Base-by-base conservation (phyloP, 2,888 invertebrate species). In the Meiosimyza decipiens region DNA sequence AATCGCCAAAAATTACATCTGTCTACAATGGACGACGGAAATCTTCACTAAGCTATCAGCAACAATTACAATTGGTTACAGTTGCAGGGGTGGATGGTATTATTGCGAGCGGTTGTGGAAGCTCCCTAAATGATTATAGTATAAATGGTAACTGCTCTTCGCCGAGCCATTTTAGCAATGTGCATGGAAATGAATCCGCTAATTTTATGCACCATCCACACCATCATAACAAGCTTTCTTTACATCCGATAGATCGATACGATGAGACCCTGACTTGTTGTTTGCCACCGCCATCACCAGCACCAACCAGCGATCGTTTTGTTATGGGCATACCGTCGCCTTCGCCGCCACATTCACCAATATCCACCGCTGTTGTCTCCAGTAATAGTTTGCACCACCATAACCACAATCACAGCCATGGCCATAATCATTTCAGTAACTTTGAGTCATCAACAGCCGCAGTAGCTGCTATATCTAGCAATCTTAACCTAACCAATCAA, bases 251-350 rank as follows among this genome's bases (percentile, higher is more conserved):
- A 12, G 83, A 77, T 76, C 80, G 80, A 52, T 84, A 80, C 74
- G 86, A 87, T 51, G 87, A 87, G 67, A 73, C 79, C 0, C 76
- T 81, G 12, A 78, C 80, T 3, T 84, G 85, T 59, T 85, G 85
- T 62, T 74, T 86, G 51, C 86, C 87, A 2, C 87, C 87, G 11
- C 87, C 87, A 12, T 87, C 87, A 4, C 87, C 87, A 15, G 87
- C 87, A 3, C 87, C 87, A 7, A 87, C 84, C 57, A 85, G 81
- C 73, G 87, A 87, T 71, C 82, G 85, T 18, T 83, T 80, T 71
- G 78, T 86, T 3, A 81, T 83, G 76, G 77, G 81, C 0, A 77
- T 79, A 13, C 76, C 80, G 47, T 73, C 81, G 9, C 80, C 81
- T 9, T 76, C 78, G 40, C 55, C 72, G 18, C 51, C 40, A 40